A percentile compares a stretch with the other conserved stretches of the same genome.
Conservation (phyloP, 2,113 vertebrate species). For the Galemys pyrenaicus region DNA sequence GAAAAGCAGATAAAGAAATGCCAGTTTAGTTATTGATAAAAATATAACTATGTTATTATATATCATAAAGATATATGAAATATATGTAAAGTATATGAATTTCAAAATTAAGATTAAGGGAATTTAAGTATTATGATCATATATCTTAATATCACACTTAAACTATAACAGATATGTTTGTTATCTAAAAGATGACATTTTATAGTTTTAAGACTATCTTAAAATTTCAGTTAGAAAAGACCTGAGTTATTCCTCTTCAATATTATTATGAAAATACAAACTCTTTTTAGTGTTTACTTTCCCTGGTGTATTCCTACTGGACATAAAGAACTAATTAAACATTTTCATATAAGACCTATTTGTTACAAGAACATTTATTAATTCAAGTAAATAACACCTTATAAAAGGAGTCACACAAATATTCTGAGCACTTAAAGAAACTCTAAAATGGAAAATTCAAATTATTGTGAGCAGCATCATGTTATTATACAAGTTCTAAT, state of each 20-base stretch:
- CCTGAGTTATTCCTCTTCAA: constrained; percentile 41
- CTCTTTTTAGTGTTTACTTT: constrained; percentile 48
- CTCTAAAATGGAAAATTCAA: constrained; percentile 43
- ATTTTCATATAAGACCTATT: background rate
- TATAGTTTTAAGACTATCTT: constrained; percentile 51
- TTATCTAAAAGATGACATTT: constrained; percentile 37
- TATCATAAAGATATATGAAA: no score
- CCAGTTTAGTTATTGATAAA: constrained; percentile 44
- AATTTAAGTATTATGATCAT: constrained; percentile 37
- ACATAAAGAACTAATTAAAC: constrained; percentile 44
- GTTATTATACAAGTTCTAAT: constrained; percentile 20
- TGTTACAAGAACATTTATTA: constrained; percentile 48
- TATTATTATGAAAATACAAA: background rate
- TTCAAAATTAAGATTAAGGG: constrained; percentile 34
- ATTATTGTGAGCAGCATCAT: background rate
- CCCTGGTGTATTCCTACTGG: background rate
- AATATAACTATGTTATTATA: background rate
- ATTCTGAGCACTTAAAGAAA: constrained; percentile 43
- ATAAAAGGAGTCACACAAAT: constrained; percentile 15
- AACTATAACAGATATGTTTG: background rate
- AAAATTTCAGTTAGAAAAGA: constrained; percentile 45
- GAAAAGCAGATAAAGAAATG: background rate
- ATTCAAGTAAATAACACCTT: constrained; percentile 54
- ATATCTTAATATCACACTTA: constrained; percentile 52
- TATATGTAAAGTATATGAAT: background rate